A percentile compares a stretch with the other conserved stretches of the same genome.
Conservation (phyloP, 2,797 vertebrate species). For the Sphaeramia orbicularis region DNA sequence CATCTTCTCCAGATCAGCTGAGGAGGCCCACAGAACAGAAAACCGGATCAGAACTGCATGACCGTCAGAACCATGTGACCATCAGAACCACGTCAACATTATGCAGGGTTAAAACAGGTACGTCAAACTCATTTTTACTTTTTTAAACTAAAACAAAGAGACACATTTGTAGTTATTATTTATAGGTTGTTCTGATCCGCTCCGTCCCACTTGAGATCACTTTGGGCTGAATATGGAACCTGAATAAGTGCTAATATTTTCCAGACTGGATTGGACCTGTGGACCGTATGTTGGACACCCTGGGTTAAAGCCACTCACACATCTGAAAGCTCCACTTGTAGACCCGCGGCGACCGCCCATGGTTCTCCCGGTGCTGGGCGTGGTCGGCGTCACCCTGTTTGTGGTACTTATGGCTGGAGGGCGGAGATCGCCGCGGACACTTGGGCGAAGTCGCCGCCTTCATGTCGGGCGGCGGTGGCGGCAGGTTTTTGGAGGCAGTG, state of each 20-base stretch:
- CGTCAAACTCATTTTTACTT: too few relatives aligned
- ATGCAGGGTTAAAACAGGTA: too few relatives aligned
- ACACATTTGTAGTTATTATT: too few relatives aligned
- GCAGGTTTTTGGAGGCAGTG: constrained; percentile 77
- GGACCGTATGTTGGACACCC: too few relatives aligned
- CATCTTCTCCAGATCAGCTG: constrained; percentile 89
- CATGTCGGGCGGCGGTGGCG: constrained; percentile 68
- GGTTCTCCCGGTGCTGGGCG: constrained; percentile 73
- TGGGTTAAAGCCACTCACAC: constrained; percentile 85
- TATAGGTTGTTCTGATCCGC: too few relatives aligned
- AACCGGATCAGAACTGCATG: background rate
- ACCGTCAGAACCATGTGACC: too few relatives aligned
- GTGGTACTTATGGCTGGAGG: constrained; percentile 86
- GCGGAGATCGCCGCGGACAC: constrained; percentile 80
- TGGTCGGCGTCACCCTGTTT: constrained; percentile 83
- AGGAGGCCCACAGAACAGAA: background rate
- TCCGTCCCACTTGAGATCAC: too few relatives aligned
- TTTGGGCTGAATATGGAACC: too few relatives aligned
- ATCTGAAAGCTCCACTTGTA: constrained; percentile 90
- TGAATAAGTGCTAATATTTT: too few relatives aligned
- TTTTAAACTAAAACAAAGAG: too few relatives aligned
- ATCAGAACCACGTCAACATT: too few relatives aligned
- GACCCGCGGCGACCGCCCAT: constrained; percentile 77
- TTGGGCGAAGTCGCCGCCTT: constrained; percentile 79
- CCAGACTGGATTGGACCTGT: too few relatives aligned